Evolutionary conservation across 2,113 vertebrate species (phyloP).

Genomic region (Nibea albiflora): DNA sequence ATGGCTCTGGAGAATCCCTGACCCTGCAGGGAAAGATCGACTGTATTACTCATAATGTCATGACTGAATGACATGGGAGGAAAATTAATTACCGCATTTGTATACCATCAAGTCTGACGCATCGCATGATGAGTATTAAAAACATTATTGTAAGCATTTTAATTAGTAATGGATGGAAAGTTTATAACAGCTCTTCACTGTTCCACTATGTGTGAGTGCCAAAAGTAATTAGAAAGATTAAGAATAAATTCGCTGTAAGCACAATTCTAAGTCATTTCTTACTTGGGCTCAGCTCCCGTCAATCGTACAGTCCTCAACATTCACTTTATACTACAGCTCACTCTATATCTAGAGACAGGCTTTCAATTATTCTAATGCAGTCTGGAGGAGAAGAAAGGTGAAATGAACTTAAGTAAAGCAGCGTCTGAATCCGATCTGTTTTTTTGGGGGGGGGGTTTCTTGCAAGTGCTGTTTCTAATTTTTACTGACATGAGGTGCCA

Average conservation of each 20-base stretch:
- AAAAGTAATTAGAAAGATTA: slow-evolving; percentile 65
- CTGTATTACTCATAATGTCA: slow-evolving; percentile 15
- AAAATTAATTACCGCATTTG: slow-evolving; percentile 25
- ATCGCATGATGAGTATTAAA: slow-evolving; percentile 28
- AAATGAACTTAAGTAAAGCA: slow-evolving; percentile 41
- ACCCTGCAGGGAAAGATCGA: slow-evolving; percentile 83
- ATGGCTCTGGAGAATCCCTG: slow-evolving; percentile 93
- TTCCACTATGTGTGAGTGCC: slow-evolving; percentile 20
- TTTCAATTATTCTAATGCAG: slow-evolving; percentile 56
- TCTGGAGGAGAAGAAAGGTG: slow-evolving; percentile 29
- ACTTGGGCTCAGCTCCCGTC: slow-evolving; percentile 47
- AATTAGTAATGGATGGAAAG: slow-evolving; percentile 43
- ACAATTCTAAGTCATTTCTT: slow-evolving; percentile 34
- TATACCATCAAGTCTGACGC: slow-evolving; percentile 17
- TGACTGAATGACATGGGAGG: not conserved
- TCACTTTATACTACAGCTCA: slow-evolving; percentile 38
- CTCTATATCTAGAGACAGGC: slow-evolving; percentile 35
- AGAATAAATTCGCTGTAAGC: slow-evolving; percentile 44
- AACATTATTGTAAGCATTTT: slow-evolving; percentile 35
- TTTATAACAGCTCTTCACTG: slow-evolving; percentile 39
- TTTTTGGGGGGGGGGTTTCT: slow-evolving; percentile 11
- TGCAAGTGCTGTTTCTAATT: slow-evolving; percentile 30
- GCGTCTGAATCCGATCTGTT: not conserved
- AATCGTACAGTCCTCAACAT: slow-evolving; percentile 18
- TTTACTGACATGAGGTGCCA: slow-evolving; percentile 24